These are phyloP conservation scores for Onychostoma macrolepis DNA, from an alignment of 2,113 vertebrate species.

Conservation along the genomic window DNA sequence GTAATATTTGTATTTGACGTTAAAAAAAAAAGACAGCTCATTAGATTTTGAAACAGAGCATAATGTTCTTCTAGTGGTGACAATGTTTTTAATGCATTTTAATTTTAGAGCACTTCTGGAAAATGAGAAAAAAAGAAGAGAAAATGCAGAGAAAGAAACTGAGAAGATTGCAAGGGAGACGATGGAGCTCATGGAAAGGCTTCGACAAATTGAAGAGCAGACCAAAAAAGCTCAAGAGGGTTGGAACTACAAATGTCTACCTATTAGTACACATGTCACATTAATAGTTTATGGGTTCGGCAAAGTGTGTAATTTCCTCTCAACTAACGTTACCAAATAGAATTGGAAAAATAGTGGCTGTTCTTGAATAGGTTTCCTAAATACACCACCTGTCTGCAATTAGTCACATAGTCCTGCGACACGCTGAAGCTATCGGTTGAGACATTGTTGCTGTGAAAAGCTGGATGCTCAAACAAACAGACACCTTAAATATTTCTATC, in stretches of 20 bases:
- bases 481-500: neutral
- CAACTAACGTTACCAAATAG: no score
- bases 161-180: slow-evolving; percentile 97
- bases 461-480: neutral
- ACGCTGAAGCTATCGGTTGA: neutral
- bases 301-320: neutral
- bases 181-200: slow-evolving; percentile 92
- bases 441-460: neutral
- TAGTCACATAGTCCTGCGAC: neutral
- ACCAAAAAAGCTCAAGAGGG: slow-evolving; percentile 96
- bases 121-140: slow-evolving; percentile 97
- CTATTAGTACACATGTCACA: neutral
- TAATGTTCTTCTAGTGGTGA: neutral
- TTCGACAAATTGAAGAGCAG: slow-evolving; percentile 94
- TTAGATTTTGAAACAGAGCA: neutral
- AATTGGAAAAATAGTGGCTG: neutral
- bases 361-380: neutral
- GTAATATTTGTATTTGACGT: neutral
- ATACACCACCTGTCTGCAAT: neutral
- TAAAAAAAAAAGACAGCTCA: neutral
- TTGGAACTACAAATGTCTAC: slow-evolving; percentile 64
- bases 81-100: slow-evolving; percentile 58
- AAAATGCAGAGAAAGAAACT: slow-evolving; percentile 95
- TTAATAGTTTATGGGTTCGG: neutral
- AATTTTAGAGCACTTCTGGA: slow-evolving; percentile 88